A percentile compares a stretch with the other conserved stretches of the same genome.
These are phyloP conservation scores for Nothobranchius kuhntae DNA, from an alignment of 2,113 vertebrate genomes.

Conservation along the genomic window DNA sequence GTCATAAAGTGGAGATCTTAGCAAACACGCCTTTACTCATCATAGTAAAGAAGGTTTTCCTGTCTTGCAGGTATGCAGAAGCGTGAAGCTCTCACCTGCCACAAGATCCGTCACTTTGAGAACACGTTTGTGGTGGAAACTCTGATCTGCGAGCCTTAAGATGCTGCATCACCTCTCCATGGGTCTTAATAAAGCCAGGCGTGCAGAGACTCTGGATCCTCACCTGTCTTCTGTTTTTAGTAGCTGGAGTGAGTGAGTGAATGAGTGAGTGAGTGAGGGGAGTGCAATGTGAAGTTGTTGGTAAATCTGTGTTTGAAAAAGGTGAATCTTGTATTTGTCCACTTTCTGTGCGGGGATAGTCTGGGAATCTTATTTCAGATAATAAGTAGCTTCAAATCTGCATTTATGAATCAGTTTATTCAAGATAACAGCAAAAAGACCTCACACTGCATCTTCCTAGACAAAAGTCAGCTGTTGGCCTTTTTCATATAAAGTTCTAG, in stretches of 20 bases:
- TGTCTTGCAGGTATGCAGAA: conserved; percentile 89
- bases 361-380: conserved; percentile 17
- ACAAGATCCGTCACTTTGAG: conserved; percentile 91
- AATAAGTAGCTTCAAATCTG: conserved; percentile 29
- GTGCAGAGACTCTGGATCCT: conserved; percentile 44
- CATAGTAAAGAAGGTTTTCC: not conserved
- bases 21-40: no score
- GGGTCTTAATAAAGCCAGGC: conserved; percentile 29
- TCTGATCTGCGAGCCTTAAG: conserved; percentile 85
- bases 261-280: conserved; percentile 18
- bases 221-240: conserved; percentile 62
- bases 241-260: conserved; percentile 21
- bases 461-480: conserved; percentile 4
- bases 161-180: not conserved
- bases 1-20: no score
- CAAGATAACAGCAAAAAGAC: conserved; percentile 25
- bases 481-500: not conserved
- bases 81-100: conserved; percentile 85
- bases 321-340: conserved; percentile 32
- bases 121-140: conserved; percentile 90
- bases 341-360: conserved; percentile 37
- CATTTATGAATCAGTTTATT: conserved; percentile 63
- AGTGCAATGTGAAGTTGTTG: conserved; percentile 58
- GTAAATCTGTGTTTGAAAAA: conserved; percentile 18
- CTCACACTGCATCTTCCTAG: conserved; percentile 14